phyloP scores from a whole-genome alignment of 2,888 invertebrate species.

The Lithophane ornitopus region DNA sequence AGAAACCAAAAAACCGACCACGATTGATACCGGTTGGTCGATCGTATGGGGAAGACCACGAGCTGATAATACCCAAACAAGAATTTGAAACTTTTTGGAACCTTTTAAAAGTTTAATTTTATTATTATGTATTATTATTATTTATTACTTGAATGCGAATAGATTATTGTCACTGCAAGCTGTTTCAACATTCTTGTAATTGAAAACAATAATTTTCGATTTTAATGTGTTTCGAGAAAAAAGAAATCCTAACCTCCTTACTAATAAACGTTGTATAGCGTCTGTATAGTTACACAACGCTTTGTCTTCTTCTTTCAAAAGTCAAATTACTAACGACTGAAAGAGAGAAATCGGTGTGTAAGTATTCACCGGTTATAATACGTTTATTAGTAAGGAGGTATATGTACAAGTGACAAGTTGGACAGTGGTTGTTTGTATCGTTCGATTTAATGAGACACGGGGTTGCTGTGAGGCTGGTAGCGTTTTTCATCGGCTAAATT shows the following conservation, averaged over 20 bases:
- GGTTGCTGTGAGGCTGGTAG: constrained; percentile 57
- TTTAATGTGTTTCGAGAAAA: constrained; percentile 50
- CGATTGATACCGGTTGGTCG: constrained; percentile 36
- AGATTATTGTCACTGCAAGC: constrained; percentile 40
- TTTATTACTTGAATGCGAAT: constrained; percentile 21
- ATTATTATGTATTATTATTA: constrained; percentile 3
- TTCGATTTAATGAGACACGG: constrained; percentile 72
- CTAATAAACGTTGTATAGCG: too few relatives aligned
- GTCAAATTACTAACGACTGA: too few relatives aligned
- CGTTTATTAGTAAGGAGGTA: too few relatives aligned
- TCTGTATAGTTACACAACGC: too few relatives aligned
- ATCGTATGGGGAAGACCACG: constrained; percentile 45
- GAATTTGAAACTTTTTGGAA: constrained; percentile 20
- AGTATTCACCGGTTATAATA: too few relatives aligned
- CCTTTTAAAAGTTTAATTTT: constrained; percentile 11
- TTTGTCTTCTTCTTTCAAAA: too few relatives aligned
- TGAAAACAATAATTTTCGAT: constrained; percentile 57
- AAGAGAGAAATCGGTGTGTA: too few relatives aligned
- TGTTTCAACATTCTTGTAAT: constrained; percentile 44
- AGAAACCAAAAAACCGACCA: constrained; percentile 43
- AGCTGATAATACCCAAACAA: constrained; percentile 34
- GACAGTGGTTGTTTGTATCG: constrained; percentile 68
- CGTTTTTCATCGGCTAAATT: constrained; percentile 79
- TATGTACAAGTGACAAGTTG: constrained; percentile 68
- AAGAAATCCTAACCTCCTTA: constrained; percentile 57